Percentiles rank a stretch among this genome's conserved stretches.
Conservation (phyloP, 2,113 vertebrate genomes). For the Xiphophorus hellerii region DNA sequence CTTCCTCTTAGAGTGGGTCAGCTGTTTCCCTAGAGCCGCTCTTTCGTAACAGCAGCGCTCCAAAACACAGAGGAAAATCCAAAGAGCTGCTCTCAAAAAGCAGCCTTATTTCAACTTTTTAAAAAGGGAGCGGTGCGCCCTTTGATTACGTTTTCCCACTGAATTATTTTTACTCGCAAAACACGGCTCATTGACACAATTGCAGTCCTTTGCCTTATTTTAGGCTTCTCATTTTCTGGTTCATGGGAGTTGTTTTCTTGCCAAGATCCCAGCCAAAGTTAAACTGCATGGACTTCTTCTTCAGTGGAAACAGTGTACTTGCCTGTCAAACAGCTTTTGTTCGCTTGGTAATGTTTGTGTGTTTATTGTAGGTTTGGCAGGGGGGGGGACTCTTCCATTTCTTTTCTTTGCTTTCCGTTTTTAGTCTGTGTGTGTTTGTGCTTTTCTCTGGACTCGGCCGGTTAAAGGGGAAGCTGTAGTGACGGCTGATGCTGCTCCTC, state of each 20-base stretch:
- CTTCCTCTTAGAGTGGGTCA: neutral
- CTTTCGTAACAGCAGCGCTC: neutral
- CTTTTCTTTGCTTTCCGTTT: neutral
- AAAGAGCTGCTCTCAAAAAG: slow-evolving; percentile 1
- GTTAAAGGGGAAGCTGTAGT: neutral
- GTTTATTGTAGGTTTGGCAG: neutral
- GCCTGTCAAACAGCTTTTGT: neutral
- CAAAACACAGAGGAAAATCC: slow-evolving; percentile 18
- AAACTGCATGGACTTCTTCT: slow-evolving; percentile 17
- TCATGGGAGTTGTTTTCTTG: slow-evolving; percentile 20
- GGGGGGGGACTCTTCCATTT: neutral
- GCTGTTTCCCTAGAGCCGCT: neutral
- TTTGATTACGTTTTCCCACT: slow-evolving; percentile 64
- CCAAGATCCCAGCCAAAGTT: slow-evolving; percentile 10
- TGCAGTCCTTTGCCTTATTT: slow-evolving; percentile 66
- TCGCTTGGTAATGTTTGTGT: neutral
- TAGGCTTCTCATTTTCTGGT: slow-evolving; percentile 57
- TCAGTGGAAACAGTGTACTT: neutral
- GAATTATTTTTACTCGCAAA: slow-evolving; percentile 63
- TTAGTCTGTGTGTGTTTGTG: neutral
- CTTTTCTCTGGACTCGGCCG: neutral
- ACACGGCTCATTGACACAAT: slow-evolving; percentile 67
- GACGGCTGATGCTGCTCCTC: too few species aligned
- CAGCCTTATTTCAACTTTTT: slow-evolving; percentile 43
- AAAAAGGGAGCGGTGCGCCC: slow-evolving; percentile 30